Conservation (phyloP, 2,888 invertebrate species). For the Pteria penguin region DNA sequence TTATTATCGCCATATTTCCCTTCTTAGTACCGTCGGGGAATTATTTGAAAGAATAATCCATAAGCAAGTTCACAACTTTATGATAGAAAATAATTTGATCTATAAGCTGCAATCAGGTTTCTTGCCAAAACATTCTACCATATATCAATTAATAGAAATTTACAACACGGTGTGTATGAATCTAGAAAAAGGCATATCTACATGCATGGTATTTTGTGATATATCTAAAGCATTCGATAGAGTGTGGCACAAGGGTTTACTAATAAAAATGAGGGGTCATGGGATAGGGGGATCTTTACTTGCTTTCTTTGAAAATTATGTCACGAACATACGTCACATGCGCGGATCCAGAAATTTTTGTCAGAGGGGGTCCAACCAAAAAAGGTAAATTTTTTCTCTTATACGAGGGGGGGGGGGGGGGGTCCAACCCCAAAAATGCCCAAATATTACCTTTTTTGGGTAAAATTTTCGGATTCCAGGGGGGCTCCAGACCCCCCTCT, state of each 20-base stretch:
- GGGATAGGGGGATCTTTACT: slow-evolving; percentile 31
- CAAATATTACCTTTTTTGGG: no score
- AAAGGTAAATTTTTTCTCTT: no score
- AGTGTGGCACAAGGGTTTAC: slow-evolving; percentile 43
- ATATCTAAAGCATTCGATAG: slow-evolving; percentile 48
- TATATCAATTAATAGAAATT: slow-evolving; percentile 39
- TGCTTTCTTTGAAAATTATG: slow-evolving; percentile 31
- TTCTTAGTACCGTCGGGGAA: slow-evolving; percentile 38
- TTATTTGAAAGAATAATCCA: slow-evolving; percentile 38
- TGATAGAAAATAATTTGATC: slow-evolving; percentile 31
- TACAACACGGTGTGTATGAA: slow-evolving; percentile 38
- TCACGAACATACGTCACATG: slow-evolving; percentile 28
- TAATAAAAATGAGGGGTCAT: slow-evolving; percentile 40
- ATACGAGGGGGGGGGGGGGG: no score
- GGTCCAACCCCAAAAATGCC: no score
- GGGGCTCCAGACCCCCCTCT: no score
- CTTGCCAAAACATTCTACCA: slow-evolving; percentile 38
- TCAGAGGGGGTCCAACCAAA: no score
- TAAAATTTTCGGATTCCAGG: no score
- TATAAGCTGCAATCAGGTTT: slow-evolving; percentile 41
- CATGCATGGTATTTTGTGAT: slow-evolving; percentile 48
- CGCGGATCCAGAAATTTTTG: no score
- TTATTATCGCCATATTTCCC: slow-evolving; percentile 39
- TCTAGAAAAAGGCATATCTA: slow-evolving; percentile 23
- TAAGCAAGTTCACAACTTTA: slow-evolving; percentile 39